Percentiles rank a stretch among this genome's conserved stretches.
Evolutionary conservation across 35 echinoderm and acorn worm genomes (phyloP).

Genomic region (Hemicentrotus pulcherrimus): DNA sequence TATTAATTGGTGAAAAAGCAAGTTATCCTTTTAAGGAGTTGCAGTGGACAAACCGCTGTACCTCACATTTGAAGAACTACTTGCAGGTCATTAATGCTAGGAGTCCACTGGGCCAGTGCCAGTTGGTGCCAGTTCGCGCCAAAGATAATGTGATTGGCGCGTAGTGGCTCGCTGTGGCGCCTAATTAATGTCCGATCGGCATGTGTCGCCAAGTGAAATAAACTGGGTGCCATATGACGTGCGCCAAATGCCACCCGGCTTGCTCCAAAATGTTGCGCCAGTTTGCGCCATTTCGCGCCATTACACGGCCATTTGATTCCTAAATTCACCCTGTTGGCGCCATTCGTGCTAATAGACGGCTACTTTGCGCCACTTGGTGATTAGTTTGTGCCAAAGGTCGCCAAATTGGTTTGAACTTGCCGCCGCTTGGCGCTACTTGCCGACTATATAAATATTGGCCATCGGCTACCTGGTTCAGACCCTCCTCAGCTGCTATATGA

Average conservation of each 20-base stretch:
- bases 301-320: no score
- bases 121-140: neutral
- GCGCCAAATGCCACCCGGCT: constrained; percentile 50
- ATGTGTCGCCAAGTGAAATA: constrained; percentile 52
- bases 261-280: constrained; percentile 22
- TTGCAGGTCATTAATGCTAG: no score
- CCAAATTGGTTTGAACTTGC: constrained; percentile 54
- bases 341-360: neutral
- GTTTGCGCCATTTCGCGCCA: no score
- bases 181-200: constrained; percentile 50
- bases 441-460: no score
- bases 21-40: no score
- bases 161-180: constrained; percentile 54
- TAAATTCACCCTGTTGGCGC: no score
- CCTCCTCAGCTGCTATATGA: no score
- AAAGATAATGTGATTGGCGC: constrained; percentile 46
- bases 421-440: neutral
- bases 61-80: no score
- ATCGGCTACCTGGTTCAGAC: no score
- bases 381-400: constrained; percentile 56
- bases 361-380: constrained; percentile 54
- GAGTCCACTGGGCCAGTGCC: neutral
- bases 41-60: no score
- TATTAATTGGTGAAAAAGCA: no score
- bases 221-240: constrained; percentile 52